These are phyloP conservation scores for Sporophila hypoxantha DNA, from an alignment of 2,113 vertebrate species.

Conservation along the genomic window DNA sequence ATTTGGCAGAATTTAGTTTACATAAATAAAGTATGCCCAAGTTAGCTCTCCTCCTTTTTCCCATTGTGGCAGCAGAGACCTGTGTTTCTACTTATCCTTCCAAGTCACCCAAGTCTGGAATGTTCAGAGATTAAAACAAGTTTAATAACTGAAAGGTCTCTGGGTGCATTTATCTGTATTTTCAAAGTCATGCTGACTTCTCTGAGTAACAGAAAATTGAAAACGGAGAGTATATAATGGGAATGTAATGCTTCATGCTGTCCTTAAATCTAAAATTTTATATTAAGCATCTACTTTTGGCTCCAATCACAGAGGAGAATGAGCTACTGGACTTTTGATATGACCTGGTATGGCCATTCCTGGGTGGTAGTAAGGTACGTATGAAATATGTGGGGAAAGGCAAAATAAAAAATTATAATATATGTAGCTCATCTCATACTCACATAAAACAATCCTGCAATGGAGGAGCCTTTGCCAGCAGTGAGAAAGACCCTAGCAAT, in stretches of 20 bases:
- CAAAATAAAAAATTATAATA: not conserved
- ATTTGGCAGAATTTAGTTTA: not conserved
- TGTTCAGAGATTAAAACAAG: not conserved
- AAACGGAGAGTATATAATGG: not conserved
- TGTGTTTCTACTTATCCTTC: not conserved
- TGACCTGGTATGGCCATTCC: not conserved
- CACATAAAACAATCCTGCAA: not conserved
- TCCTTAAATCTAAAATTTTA: not conserved
- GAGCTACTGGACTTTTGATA: not conserved
- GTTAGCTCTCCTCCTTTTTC: not conserved
- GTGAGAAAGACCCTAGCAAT: not conserved
- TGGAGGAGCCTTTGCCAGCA: not conserved
- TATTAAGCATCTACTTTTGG: not conserved
- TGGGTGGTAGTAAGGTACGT: not conserved
- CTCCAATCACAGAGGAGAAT: not conserved
- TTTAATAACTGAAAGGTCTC: not conserved
- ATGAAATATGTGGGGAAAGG: not conserved
- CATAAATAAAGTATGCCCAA: not conserved
- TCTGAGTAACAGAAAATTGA: not conserved
- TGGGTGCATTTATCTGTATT: accelerated
- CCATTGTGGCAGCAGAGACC: not conserved
- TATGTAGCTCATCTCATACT: accelerated
- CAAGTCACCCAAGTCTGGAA: not conserved
- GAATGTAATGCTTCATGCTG: not conserved
- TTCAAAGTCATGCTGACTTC: not conserved